phyloP scores from a whole-genome alignment of 2,797 vertebrate genomes.

The Hemibagrus guttatus region DNA sequence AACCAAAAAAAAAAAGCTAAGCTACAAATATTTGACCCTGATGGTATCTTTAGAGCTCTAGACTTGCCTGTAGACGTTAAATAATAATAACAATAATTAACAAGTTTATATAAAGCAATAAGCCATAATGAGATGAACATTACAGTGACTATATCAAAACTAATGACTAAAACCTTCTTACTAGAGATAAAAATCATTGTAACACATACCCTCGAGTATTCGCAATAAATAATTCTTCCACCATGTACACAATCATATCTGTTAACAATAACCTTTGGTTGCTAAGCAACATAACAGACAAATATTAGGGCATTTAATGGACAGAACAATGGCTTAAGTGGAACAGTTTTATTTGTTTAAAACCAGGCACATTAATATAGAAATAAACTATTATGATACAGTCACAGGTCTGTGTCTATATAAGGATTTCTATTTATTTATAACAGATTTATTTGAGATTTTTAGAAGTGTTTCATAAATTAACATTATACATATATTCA shows the following conservation, averaged over 20 bases:
- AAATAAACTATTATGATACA: background rate
- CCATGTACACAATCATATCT: background rate
- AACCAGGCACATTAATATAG: background rate
- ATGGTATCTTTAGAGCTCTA: background rate
- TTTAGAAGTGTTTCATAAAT: background rate
- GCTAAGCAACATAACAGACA: background rate
- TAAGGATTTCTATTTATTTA: background rate
- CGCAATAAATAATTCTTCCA: background rate
- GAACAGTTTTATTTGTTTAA: background rate
- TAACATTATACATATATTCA: background rate
- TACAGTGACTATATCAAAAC: background rate
- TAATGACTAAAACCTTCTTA: background rate
- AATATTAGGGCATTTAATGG: background rate
- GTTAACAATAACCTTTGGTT: background rate
- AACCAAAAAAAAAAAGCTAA: background rate
- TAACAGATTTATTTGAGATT: background rate
- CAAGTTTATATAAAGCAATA: background rate
- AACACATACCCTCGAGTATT: background rate
- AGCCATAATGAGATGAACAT: too few relatives aligned
- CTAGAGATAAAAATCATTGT: background rate
- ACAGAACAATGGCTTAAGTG: background rate
- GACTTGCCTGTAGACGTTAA: background rate
- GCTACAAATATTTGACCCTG: background rate
- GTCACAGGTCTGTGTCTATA: background rate
- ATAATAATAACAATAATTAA: too few relatives aligned